Conservation (phyloP, 2,113 vertebrate species). For the Brienomyrus brachyistius region DNA sequence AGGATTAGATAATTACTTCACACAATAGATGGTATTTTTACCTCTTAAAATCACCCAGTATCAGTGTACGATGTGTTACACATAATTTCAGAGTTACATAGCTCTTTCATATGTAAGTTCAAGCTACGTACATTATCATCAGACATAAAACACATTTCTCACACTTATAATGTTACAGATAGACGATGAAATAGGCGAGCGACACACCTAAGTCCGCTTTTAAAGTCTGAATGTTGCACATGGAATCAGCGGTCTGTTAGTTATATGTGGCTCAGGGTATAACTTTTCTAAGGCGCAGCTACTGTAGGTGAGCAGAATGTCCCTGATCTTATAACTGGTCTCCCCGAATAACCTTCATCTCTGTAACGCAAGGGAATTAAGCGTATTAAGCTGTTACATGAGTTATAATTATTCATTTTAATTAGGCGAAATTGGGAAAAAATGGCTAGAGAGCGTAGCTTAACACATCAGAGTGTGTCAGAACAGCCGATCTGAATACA, state of each 20-base stretch:
- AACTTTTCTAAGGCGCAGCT: background rate
- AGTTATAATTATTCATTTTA: conserved; percentile 8
- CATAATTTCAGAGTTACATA: background rate
- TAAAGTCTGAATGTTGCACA: background rate
- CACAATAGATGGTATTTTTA: background rate
- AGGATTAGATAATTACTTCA: background rate
- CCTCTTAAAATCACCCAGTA: background rate
- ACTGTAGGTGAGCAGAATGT: background rate
- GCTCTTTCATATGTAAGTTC: background rate
- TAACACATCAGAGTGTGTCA: background rate
- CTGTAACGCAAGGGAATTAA: background rate
- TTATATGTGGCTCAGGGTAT: background rate
- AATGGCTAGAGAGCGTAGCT: background rate
- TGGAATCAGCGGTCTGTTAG: background rate
- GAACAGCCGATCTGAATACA: background rate
- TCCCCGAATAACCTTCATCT: background rate
- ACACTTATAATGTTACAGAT: background rate
- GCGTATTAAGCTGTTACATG: conserved; percentile 1
- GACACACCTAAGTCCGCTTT: background rate
- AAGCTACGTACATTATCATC: background rate
- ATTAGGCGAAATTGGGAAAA: background rate
- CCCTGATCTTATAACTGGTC: background rate
- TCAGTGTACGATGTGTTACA: background rate
- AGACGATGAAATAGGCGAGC: background rate
- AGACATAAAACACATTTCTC: background rate